Evolutionary conservation across 1,140 invertebrate genomes (phyloP).

Genomic region (Papilio glaucus): DNA sequence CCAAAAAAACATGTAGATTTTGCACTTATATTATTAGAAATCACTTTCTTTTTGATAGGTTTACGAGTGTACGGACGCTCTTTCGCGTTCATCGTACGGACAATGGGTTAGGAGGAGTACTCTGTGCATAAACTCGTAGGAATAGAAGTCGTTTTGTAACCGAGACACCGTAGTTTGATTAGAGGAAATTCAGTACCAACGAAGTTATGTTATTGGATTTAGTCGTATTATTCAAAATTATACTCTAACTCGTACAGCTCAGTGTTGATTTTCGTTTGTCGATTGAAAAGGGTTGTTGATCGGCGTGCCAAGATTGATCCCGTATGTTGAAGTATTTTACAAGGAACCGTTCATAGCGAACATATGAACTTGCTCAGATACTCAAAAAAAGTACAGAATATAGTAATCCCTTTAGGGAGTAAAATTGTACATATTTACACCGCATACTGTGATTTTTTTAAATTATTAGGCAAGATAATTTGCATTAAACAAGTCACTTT

Average conservation of each 20-base stretch:
- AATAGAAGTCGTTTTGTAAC: slow-evolving; percentile 39
- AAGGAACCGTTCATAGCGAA: neutral
- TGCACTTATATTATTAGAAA: slow-evolving; percentile 69
- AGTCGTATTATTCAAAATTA: slow-evolving; percentile 23
- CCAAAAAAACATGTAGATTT: slow-evolving; percentile 80
- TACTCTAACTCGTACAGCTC: neutral
- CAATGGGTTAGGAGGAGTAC: slow-evolving; percentile 41
- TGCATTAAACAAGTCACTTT: neutral
- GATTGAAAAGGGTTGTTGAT: neutral
- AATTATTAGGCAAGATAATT: slow-evolving; percentile 28
- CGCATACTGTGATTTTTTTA: slow-evolving; percentile 64
- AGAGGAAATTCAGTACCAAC: slow-evolving; percentile 22
- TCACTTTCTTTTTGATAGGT: slow-evolving; percentile 64
- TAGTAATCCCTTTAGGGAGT: slow-evolving; percentile 55
- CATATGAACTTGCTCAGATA: slow-evolving; percentile 27
- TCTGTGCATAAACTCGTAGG: slow-evolving; percentile 34
- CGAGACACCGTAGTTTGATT: slow-evolving; percentile 35
- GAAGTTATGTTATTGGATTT: slow-evolving; percentile 32
- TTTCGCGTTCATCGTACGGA: slow-evolving; percentile 45
- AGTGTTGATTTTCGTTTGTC: slow-evolving; percentile 22
- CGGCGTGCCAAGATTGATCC: neutral
- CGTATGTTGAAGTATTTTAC: neutral
- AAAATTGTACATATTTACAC: slow-evolving; percentile 63
- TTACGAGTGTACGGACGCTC: slow-evolving; percentile 51
- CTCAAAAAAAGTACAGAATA: slow-evolving; percentile 39